Evolutionary conservation across 92 coral and sea anemone genomes (phyloP).

Genomic region (Zoanthus solanderi): DNA sequence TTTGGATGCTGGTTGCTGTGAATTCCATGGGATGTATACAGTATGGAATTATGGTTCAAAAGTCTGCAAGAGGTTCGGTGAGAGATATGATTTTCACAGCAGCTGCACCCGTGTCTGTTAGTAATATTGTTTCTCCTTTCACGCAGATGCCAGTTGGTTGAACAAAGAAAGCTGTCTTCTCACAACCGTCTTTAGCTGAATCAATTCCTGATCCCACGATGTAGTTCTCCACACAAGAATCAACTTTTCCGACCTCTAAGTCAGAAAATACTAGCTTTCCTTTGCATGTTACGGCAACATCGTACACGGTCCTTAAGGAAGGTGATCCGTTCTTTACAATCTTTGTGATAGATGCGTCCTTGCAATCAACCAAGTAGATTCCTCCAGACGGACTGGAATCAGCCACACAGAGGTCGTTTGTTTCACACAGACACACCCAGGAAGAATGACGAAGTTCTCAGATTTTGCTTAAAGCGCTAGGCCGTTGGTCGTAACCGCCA

Average conservation of each 20-base stretch:
- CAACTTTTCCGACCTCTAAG: constrained; percentile 21
- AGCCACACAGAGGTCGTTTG: not conserved
- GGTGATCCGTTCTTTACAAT: constrained; percentile 38
- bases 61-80: constrained; percentile 29
- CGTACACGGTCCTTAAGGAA: constrained; percentile 5
- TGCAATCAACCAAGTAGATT: constrained; percentile 48
- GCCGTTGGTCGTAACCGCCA: constrained; percentile 11
- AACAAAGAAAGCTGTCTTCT: constrained; percentile 47
- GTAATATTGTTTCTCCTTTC: constrained; percentile 42
- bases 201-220: constrained; percentile 51
- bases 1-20: constrained; percentile 33
- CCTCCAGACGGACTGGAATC: constrained; percentile 45
- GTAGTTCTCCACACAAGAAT: constrained; percentile 38
- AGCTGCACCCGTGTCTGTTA: not conserved
- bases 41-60: constrained; percentile 44
- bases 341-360: constrained; percentile 39
- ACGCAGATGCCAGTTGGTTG: constrained; percentile 48
- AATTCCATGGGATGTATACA: constrained; percentile 46
- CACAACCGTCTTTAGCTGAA: constrained; percentile 38
- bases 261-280: constrained; percentile 43
- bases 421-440: constrained; percentile 11
- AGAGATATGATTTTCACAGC: not conserved
- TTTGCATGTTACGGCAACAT: constrained; percentile 37
- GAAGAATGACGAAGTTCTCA: not conserved
- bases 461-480: not conserved